Evolutionary conservation across 2,797 vertebrate genomes (phyloP).

Genomic region (Myotis findleyi): DNA sequence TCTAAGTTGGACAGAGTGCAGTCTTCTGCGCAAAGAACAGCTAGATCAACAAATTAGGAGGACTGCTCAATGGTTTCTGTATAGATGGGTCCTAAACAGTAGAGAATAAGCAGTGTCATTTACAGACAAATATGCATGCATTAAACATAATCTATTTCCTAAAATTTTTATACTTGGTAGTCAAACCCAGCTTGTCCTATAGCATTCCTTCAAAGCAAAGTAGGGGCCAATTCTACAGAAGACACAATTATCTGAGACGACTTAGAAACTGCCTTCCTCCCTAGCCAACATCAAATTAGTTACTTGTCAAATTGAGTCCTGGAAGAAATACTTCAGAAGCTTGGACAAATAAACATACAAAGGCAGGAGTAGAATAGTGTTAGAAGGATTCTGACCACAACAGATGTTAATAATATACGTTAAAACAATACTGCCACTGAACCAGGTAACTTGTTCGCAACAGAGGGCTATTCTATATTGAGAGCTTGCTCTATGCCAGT

Average conservation of each 20-base stretch:
- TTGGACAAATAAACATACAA: neutral
- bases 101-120: neutral
- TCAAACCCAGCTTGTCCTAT: neutral
- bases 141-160: neutral
- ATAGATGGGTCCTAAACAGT: neutral
- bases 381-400: neutral
- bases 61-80: neutral
- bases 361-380: neutral
- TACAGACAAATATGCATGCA: neutral
- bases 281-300: neutral
- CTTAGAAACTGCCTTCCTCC: neutral
- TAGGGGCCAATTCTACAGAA: neutral
- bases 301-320: slow-evolving; percentile 16
- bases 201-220: neutral
- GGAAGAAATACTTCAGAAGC: slow-evolving; percentile 5
- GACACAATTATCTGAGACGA: neutral
- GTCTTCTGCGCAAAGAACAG: neutral
- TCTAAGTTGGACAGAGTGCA: neutral
- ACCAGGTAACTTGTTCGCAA: neutral
- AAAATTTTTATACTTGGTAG: neutral
- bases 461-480: neutral
- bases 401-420: neutral
- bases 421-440: neutral
- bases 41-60: neutral
- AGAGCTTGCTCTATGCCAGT: neutral